A percentile compares a stretch with the other conserved stretches of the same genome.
Evolutionary conservation across 2,113 vertebrate genomes (phyloP).

Genomic region (Echinops telfairi): DNA sequence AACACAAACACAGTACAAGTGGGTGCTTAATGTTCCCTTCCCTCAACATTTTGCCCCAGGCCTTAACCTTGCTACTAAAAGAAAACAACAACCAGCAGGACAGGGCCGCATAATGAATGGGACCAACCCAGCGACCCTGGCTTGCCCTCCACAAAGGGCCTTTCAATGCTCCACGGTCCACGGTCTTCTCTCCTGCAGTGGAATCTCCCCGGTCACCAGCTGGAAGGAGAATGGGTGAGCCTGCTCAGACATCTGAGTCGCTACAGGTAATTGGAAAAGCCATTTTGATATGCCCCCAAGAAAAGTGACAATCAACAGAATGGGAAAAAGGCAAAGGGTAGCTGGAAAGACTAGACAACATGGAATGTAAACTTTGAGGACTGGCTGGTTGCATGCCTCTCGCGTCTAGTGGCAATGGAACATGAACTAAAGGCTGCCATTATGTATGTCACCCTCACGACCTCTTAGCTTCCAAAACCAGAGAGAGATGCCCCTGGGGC

Average conservation of each 20-base stretch:
- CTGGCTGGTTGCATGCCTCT: accelerated
- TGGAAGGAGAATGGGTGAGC: background rate
- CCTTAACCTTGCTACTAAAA: background rate
- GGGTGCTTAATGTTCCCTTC: background rate
- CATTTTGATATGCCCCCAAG: background rate
- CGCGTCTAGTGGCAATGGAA: background rate
- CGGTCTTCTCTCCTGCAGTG: background rate
- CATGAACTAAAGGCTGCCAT: background rate
- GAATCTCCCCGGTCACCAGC: background rate
- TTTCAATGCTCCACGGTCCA: background rate
- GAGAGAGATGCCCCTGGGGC: background rate
- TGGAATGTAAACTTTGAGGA: background rate
- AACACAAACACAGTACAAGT: background rate
- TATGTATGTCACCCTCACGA: background rate
- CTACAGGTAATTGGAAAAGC: background rate
- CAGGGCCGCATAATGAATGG: background rate
- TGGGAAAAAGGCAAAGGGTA: background rate
- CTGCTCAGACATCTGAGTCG: background rate
- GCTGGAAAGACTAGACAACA: background rate
- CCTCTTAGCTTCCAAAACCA: background rate
- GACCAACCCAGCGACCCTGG: background rate
- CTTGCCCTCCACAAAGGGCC: constrained; percentile 1
- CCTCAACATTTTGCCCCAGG: background rate
- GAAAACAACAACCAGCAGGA: background rate
- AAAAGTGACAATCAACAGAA: background rate